phyloP scores from a whole-genome alignment of 2,113 vertebrate genomes.

The Corythaeola cristata region DNA sequence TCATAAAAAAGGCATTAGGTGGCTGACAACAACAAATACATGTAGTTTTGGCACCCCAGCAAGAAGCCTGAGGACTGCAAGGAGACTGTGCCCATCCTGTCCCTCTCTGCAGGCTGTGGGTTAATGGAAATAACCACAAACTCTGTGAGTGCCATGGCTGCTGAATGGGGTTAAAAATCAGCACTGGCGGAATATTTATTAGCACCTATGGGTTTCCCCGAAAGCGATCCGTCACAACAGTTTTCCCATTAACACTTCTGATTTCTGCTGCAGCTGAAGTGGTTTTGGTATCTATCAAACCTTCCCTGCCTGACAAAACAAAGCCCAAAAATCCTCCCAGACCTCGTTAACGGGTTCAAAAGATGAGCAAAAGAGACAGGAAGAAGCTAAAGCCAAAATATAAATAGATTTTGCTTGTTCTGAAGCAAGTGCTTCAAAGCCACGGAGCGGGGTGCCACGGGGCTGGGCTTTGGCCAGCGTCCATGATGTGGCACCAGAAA shows the following conservation, averaged over 20 bases:
- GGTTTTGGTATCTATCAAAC: not conserved
- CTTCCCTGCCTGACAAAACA: not conserved
- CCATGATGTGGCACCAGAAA: accelerated
- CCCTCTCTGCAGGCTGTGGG: not conserved
- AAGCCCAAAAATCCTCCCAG: not conserved
- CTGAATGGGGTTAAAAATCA: not conserved
- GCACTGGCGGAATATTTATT: not conserved
- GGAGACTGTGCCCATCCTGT: accelerated
- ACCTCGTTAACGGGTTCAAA: not conserved
- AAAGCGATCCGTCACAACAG: not conserved
- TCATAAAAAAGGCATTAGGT: not conserved
- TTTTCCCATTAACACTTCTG: not conserved
- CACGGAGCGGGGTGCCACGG: not conserved
- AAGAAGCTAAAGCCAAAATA: not conserved
- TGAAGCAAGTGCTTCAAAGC: not conserved
- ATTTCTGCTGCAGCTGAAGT: not conserved
- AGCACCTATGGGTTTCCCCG: not conserved
- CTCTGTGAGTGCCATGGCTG: accelerated
- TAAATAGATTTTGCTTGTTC: accelerated
- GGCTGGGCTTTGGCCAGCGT: not conserved
- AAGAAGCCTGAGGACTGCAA: not conserved
- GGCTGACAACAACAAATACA: not conserved
- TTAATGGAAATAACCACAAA: not conserved
- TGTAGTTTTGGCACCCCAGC: not conserved
- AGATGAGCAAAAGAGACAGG: not conserved